These are phyloP conservation scores for Nebria ingens DNA, from an alignment of 1,140 invertebrate genomes.

Conservation along the genomic window DNA sequence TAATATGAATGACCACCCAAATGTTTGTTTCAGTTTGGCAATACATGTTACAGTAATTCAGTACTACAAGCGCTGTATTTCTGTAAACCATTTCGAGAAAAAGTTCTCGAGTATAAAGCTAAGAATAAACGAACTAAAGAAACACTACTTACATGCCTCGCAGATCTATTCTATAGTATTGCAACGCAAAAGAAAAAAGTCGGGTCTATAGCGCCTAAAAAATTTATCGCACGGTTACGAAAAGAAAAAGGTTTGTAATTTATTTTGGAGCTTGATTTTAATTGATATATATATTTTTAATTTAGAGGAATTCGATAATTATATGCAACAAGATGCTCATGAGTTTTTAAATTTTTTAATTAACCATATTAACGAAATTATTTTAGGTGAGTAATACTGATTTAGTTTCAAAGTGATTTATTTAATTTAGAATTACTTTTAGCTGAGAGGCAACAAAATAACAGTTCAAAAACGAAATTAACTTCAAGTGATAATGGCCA, in stretches of 20 bases:
- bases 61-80: constrained; percentile 99
- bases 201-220: constrained; percentile 98
- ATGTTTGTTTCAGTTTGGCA: constrained; percentile 83
- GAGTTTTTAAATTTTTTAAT: constrained; percentile 99
- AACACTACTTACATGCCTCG: constrained; percentile 92
- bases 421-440: too few relatives aligned
- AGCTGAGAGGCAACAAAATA: constrained; percentile 31
- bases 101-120: constrained; percentile 96
- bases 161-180: constrained; percentile 97
- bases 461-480: constrained; percentile 28
- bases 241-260: constrained; percentile 91
- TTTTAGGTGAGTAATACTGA: too few relatives aligned
- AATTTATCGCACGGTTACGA: constrained; percentile 94
- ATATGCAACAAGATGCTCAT: constrained; percentile 99
- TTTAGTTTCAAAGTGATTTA: too few relatives aligned
- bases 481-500: constrained; percentile 45
- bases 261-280: background rate
- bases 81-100: constrained; percentile 97
- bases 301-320: constrained; percentile 97
- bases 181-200: constrained; percentile 99
- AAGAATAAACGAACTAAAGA: constrained; percentile 97
- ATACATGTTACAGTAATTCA: constrained; percentile 99
- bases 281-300: constrained; percentile 7
- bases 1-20: constrained; percentile 11
- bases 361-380: constrained; percentile 88